Evolutionary conservation across 2,113 vertebrate species (phyloP).

Genomic region (Cairina moschata): DNA sequence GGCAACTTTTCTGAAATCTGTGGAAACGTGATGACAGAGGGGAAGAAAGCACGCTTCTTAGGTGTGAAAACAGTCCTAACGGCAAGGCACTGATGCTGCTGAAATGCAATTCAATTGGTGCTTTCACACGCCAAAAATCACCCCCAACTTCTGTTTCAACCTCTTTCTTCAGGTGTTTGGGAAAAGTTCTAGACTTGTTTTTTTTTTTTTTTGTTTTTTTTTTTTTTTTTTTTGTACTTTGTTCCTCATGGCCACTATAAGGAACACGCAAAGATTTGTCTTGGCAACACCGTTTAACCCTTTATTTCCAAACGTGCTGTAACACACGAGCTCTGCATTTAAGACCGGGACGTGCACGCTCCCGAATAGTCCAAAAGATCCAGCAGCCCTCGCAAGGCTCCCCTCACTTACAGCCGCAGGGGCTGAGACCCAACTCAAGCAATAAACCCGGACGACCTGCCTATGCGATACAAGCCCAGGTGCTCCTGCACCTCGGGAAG

Average conservation of each 20-base stretch:
- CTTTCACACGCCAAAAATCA: not conserved
- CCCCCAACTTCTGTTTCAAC: accelerated
- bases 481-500: accelerated
- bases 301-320: not conserved
- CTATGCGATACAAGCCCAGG: accelerated
- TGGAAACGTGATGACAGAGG: not conserved
- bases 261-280: not conserved
- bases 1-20: not conserved
- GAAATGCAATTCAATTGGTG: not conserved
- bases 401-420: not conserved
- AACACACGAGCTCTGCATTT: too few species aligned
- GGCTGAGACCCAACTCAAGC: not conserved
- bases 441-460: not conserved
- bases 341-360: too few species aligned
- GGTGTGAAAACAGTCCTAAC: not conserved
- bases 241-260: not conserved
- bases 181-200: not conserved
- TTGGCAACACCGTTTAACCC: accelerated
- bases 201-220: not conserved
- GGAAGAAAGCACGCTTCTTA: not conserved
- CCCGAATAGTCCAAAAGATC: not conserved
- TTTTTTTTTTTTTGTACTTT: not conserved
- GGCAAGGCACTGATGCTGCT: not conserved
- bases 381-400: not conserved
- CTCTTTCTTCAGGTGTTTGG: not conserved